Evolutionary conservation across 2,888 invertebrate species (phyloP).

Genomic region (Junonia oenone): DNA sequence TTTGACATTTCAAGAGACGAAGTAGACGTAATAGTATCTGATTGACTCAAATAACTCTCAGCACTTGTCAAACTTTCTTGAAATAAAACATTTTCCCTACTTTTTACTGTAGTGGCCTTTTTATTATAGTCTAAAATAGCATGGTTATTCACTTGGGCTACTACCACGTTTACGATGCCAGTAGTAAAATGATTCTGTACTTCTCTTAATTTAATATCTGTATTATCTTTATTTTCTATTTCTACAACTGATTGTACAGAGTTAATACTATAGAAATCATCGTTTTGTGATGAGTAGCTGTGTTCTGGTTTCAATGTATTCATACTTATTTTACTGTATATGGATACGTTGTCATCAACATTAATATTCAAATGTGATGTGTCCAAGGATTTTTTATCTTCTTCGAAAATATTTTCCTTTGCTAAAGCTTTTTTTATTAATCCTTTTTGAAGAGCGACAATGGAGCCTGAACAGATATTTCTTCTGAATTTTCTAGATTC

Average conservation of each 20-base stretch:
- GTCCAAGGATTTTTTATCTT: constrained; percentile 7
- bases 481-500: constrained; percentile 31
- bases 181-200: constrained; percentile 34
- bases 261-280: constrained; percentile 5
- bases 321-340: constrained; percentile 41
- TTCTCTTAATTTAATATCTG: too few species aligned
- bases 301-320: constrained; percentile 39
- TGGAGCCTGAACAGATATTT: constrained; percentile 34
- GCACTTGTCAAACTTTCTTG: constrained; percentile 33
- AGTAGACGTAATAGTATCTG: constrained; percentile 14
- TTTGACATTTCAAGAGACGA: constrained; percentile 17
- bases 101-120: constrained; percentile 14
- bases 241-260: constrained; percentile 21
- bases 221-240: constrained; percentile 12
- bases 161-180: constrained; percentile 45
- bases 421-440: constrained; percentile 41
- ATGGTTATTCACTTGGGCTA: constrained; percentile 43
- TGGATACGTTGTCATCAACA: constrained; percentile 25
- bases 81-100: constrained; percentile 25
- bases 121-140: constrained; percentile 27
- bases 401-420: constrained; percentile 45
- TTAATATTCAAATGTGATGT: background rate
- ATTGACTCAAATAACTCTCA: constrained; percentile 29
- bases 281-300: constrained; percentile 30
- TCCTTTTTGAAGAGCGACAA: constrained; percentile 37